Conservation (phyloP, 2,888 invertebrate species). For the Drosophila mercatorum region DNA sequence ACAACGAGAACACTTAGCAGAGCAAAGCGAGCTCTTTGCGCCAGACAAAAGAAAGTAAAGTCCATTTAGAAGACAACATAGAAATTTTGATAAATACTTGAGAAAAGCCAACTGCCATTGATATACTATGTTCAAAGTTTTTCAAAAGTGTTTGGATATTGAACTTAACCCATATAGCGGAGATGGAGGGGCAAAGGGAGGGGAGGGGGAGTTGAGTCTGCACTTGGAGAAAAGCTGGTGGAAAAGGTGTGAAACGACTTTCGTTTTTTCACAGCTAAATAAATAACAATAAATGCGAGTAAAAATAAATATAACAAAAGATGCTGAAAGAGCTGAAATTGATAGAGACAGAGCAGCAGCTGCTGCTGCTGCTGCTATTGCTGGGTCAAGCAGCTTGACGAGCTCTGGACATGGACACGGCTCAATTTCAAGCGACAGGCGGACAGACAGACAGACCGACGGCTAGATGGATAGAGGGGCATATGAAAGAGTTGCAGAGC, state of each 20-base stretch:
- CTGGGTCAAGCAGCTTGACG: constrained; percentile 46
- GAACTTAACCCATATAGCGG: constrained; percentile 67
- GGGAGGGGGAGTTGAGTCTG: neutral
- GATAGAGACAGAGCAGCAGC: constrained; percentile 15
- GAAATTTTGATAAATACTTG: constrained; percentile 51
- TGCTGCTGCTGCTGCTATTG: neutral
- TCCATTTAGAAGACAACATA: constrained; percentile 63
- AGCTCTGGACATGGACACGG: constrained; percentile 56
- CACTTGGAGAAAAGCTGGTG: constrained; percentile 5
- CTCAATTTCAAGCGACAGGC: constrained; percentile 65
- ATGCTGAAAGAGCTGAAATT: constrained; percentile 32
- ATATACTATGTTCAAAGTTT: constrained; percentile 59
- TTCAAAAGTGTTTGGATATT: constrained; percentile 66
- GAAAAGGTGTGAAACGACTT: constrained; percentile 72
- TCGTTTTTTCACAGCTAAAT: constrained; percentile 74
- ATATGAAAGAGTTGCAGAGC: constrained; percentile 49
- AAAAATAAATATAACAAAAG: constrained; percentile 52
- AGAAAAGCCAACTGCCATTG: constrained; percentile 40
- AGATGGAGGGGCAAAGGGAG: neutral
- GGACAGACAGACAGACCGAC: neutral
- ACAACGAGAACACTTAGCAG: constrained; percentile 30
- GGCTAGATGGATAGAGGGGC: neutral
- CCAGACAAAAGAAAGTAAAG: constrained; percentile 73
- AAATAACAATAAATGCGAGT: constrained; percentile 65
- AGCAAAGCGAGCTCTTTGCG: constrained; percentile 28